phyloP scores from a whole-genome alignment of 1,140 invertebrate species.

The Rhagoletis pomonella region DNA sequence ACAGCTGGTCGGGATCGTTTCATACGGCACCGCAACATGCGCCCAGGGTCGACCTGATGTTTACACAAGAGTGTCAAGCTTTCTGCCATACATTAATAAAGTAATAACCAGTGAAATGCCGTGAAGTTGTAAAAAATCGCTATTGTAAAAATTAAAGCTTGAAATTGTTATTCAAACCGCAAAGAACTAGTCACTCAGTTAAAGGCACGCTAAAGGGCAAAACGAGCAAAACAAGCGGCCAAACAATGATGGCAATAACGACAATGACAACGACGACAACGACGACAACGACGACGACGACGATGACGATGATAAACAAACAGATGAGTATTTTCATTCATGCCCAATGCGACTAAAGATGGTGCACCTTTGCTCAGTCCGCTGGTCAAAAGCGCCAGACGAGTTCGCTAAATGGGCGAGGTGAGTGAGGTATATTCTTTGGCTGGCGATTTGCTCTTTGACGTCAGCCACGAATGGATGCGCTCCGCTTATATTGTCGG shows the following conservation, averaged over 20 bases:
- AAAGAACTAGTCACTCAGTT: neutral
- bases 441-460: neutral
- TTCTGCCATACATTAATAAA: slow-evolving; percentile 67
- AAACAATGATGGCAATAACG: slow-evolving; percentile 1
- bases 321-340: slow-evolving; percentile 24
- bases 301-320: neutral
- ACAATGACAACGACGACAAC: neutral
- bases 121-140: slow-evolving; percentile 54
- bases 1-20: slow-evolving; percentile 80
- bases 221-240: neutral
- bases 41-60: slow-evolving; percentile 70
- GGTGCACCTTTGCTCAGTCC: neutral
- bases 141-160: slow-evolving; percentile 53
- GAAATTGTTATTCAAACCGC: slow-evolving; percentile 47
- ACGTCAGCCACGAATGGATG: neutral
- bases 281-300: too few relatives aligned
- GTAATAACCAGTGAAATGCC: slow-evolving; percentile 66
- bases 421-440: neutral
- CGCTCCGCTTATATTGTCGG: neutral
- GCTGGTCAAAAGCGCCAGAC: neutral
- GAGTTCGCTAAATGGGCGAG: too few relatives aligned
- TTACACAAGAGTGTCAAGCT: slow-evolving; percentile 72
- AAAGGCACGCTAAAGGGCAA: neutral
- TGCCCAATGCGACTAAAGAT: neutral
- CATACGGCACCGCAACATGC: slow-evolving; percentile 80